Percentiles rank a stretch among this genome's conserved stretches.
Conservation (phyloP, 2,797 vertebrate genomes). For the Percopsis omiscomaycus region DNA sequence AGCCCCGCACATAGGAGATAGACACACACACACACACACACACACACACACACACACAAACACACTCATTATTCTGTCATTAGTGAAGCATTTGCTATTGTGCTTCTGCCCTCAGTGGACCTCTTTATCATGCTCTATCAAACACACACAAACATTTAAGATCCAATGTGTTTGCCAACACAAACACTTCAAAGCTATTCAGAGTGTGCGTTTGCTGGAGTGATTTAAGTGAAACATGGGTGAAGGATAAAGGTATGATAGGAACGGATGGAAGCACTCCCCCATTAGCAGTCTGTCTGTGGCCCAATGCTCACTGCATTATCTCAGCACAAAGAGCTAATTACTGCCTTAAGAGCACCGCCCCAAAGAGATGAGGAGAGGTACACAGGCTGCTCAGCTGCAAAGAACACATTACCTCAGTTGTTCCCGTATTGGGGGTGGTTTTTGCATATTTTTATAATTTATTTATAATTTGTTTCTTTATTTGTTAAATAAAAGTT, state of each 20-base stretch:
- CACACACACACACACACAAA: slow-evolving; percentile 24
- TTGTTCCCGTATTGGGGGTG: too few species aligned
- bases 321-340: slow-evolving; percentile 61
- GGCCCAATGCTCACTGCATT: slow-evolving; percentile 50
- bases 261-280: slow-evolving; percentile 55
- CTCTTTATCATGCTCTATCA: slow-evolving; percentile 21
- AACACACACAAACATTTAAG: slow-evolving; percentile 3
- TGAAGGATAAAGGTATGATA: slow-evolving; percentile 62
- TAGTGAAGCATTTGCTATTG: slow-evolving; percentile 45
- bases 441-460: too few species aligned
- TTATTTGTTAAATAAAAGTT: too few species aligned
- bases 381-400: too few species aligned
- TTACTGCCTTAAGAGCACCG: slow-evolving; percentile 45
- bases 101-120: slow-evolving; percentile 36
- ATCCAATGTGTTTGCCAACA: slow-evolving; percentile 9
- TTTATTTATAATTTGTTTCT: too few species aligned
- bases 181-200: slow-evolving; percentile 1
- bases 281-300: slow-evolving; percentile 68
- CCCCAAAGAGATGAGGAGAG: slow-evolving; percentile 16
- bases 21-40: neutral
- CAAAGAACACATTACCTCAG: too few species aligned
- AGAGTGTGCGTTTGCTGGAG: slow-evolving; percentile 25
- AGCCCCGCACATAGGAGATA: neutral
- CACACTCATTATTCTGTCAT: slow-evolving; percentile 55
- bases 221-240: slow-evolving; percentile 56